A percentile compares a stretch with the other conserved stretches of the same genome.
Conservation (phyloP, 2,888 invertebrate species). For the Venusia cambrica region DNA sequence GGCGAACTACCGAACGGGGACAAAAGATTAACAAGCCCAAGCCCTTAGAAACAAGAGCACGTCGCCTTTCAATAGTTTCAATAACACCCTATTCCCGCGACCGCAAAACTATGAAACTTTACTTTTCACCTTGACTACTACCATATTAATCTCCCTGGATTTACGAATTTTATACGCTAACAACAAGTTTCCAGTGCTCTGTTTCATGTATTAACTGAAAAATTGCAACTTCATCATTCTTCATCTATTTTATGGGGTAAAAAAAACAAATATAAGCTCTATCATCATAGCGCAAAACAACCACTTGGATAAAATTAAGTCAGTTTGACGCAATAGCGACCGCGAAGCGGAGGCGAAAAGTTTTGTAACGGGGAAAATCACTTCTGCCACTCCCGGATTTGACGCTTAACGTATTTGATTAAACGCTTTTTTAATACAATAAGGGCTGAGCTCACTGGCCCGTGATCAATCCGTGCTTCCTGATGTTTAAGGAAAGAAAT, state of each 20-base stretch:
- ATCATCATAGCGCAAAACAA: constrained; percentile 2
- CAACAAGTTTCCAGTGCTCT: too few relatives aligned
- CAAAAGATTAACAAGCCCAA: constrained; percentile 44
- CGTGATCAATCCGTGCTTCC: not conserved
- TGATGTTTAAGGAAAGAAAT: not conserved
- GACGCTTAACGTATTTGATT: constrained; percentile 36
- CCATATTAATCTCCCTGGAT: constrained; percentile 23
- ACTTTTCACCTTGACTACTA: constrained; percentile 27
- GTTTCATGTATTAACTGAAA: too few relatives aligned
- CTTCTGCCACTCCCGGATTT: constrained; percentile 34
- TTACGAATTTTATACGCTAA: constrained; percentile 12
- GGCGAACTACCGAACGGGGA: constrained; percentile 36
- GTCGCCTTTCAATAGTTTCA: constrained; percentile 40
- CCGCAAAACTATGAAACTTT: constrained; percentile 29
- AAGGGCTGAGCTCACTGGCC: not conserved
- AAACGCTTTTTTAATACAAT: constrained; percentile 33
- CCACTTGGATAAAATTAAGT: constrained; percentile 32
- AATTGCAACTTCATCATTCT: too few relatives aligned
- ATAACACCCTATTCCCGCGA: constrained; percentile 32
- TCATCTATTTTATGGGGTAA: not conserved
- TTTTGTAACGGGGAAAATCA: constrained; percentile 38
- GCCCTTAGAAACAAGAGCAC: constrained; percentile 36
- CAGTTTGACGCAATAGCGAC: constrained; percentile 34
- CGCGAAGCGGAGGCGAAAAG: constrained; percentile 33
- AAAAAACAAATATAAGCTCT: constrained; percentile 2